Conservation (phyloP, 1,140 invertebrate species). For the Calephelis nemesis region DNA sequence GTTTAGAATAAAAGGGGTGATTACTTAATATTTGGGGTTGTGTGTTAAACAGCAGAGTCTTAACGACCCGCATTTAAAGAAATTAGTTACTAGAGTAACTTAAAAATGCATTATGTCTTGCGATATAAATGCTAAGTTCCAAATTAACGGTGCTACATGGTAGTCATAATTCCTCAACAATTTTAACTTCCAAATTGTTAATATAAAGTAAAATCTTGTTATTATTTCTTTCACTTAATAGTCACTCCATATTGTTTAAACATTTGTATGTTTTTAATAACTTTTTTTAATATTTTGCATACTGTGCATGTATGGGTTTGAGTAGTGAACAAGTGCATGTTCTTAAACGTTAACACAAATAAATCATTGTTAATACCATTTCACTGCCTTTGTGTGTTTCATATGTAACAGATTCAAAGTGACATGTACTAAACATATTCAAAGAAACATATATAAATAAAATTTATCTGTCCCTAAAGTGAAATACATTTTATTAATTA, state of each 20-base stretch:
- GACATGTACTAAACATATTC: not conserved
- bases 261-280: not conserved
- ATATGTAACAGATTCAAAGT: slow-evolving; percentile 2
- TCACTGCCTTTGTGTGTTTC: slow-evolving; percentile 1
- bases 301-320: slow-evolving; percentile 19
- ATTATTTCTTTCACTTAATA: not conserved
- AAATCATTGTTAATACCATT: slow-evolving; percentile 17
- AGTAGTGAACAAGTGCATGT: slow-evolving; percentile 19
- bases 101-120: too few relatives aligned
- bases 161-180: not conserved
- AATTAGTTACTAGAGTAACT: too few relatives aligned
- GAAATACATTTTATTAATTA: not conserved
- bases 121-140: too few relatives aligned
- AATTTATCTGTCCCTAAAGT: not conserved
- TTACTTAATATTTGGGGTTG: too few relatives aligned
- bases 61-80: too few relatives aligned
- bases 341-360: slow-evolving; percentile 22
- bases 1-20: too few relatives aligned
- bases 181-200: not conserved
- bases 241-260: not conserved
- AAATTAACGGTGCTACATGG: too few relatives aligned
- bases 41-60: too few relatives aligned
- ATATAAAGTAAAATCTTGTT: too few relatives aligned
- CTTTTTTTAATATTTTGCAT: slow-evolving; percentile 18
- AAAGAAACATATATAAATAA: slow-evolving; percentile 7